Evolutionary conservation across 2,797 vertebrate genomes (phyloP), one percentile per base, ranked within the genome.

Genomic region (Syndactyla subalaris): DNA sequence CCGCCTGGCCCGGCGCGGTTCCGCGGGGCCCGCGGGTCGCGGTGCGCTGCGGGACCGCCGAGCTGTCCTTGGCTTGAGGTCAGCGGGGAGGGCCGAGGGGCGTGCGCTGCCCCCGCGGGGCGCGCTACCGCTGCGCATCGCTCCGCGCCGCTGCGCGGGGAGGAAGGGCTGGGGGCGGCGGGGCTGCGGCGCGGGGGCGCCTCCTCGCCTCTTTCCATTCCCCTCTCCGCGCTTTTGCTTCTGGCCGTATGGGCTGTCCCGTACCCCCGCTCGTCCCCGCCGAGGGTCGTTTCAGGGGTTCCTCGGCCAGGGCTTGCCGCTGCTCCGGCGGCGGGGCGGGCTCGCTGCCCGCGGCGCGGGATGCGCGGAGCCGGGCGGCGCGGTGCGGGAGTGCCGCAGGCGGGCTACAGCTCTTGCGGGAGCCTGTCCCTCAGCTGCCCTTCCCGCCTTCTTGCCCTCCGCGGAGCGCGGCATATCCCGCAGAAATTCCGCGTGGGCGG

Each of bases 21-120:
- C 83, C 1, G 65, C 65, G 29, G 30, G 39, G 45, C 38, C 59
- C 66, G 78, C 67, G 96, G 93, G 95, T 95, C 46, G 54, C 20
- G 75, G 73, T 81, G 73, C 80, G 74, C 80, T 38, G 85, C 54
- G 46, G 85, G 71, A 63, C 76, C 49, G 45, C 76, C 27, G 70
- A 23, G 93, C 97, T 95, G 98, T 96, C 98, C 98, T 98, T 98
- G 98, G 93, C 79, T 97, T 81, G 97, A 98, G 98, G 98, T 98
- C 97, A 97, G 62, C 36, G 88, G 80, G 89, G 89, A 84, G 94
- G 81, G 76, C 82, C 52, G 49, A 73, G 88, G 88, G 93, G 83
- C 77, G 24, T 45, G 92, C 68, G 93, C 83, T 86, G 80, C 84
- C 76, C 73, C 41, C 65, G 70, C 34, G 19, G 80, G 51, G 45